Base-by-base conservation (phyloP, 2,113 vertebrate species). In the Rhynchopsitta pachyrhyncha region DNA sequence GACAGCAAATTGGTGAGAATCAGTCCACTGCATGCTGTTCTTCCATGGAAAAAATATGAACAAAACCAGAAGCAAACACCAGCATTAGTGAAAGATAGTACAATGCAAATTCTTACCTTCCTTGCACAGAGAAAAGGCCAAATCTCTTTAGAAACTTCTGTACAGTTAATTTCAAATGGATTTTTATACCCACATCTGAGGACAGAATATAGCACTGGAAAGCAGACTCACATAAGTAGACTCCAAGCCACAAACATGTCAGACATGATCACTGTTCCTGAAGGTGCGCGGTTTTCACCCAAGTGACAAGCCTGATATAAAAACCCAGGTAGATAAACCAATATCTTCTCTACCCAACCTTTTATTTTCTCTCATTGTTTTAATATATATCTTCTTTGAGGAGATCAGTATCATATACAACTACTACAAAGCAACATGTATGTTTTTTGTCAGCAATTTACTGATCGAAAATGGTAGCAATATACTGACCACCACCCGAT, bases 61-160 rank as follows among this genome's bases (percentile, higher is more conserved):
- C 73, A 92, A 68, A 83, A 39, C 3, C 29, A 84, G 77, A 79
- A 68, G 33, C 1, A 3, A 63, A 59, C 16, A 83, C 2, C 9
- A 57, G 29, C n/a, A 37, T 9, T 37, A 3, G 0, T 14, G 15
- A 50, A 68, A 64, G 19, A 53, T 0, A 0, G 18, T 20, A 66
- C 25, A 39, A 42, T 12, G 11, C 4, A 22, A 86, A 73, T 27
- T 49, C 46, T 35, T 63, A 63, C 20, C 11, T 44, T 37, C 17
- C 46, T 14, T 46, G 19, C 39, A 63, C 25, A 75, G 11, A 74
- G 3, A 7, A 88, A 71, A 55, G 11, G 44, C 22, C n/a, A 87
- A 64, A 82, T 22, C 7, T 59, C 50, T 79, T 64, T 13, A 66
- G 14, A 55, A 82, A 69, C 7, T 13, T n/a, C 3, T 4, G 1